Evolutionary conservation across 2,113 vertebrate species (phyloP).

Genomic region (Paracanthobrama guichenoti): DNA sequence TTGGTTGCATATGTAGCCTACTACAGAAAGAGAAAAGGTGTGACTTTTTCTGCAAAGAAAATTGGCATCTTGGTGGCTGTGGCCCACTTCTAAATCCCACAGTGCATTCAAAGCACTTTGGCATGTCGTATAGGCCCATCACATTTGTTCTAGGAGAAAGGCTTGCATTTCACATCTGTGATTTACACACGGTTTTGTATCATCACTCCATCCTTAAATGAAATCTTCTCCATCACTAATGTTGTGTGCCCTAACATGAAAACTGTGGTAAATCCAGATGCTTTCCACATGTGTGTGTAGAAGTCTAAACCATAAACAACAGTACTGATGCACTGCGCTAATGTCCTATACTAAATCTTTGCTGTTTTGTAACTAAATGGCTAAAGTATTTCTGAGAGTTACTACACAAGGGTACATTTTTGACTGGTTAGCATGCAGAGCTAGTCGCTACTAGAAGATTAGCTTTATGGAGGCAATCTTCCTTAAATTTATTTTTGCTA

Average conservation of each 20-base stretch:
- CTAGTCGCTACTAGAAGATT: neutral
- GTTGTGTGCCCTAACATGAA: constrained; percentile 52
- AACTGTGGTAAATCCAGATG: constrained; percentile 52
- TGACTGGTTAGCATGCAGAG: neutral
- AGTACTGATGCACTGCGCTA: neutral
- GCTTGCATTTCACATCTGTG: constrained; percentile 1
- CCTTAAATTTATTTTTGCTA: neutral
- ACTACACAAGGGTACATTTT: no score
- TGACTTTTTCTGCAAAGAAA: neutral
- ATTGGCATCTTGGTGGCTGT: neutral
- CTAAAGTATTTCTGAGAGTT: no score
- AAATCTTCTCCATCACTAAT: constrained; percentile 17
- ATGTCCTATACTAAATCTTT: neutral
- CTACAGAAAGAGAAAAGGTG: neutral
- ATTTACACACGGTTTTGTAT: neutral
- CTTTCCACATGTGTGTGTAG: constrained; percentile 42
- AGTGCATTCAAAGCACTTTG: neutral
- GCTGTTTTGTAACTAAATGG: no score
- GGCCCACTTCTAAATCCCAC: neutral
- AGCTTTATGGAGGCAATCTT: neutral
- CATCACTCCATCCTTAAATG: constrained; percentile 5
- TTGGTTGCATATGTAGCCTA: neutral
- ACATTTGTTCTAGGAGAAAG: neutral
- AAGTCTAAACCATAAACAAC: constrained; percentile 37
- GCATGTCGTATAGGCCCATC: neutral